Evolutionary conservation across 2,113 vertebrate genomes (phyloP), one percentile per base, ranked within the genome.

Genomic region (Corydoras maculifer): DNA sequence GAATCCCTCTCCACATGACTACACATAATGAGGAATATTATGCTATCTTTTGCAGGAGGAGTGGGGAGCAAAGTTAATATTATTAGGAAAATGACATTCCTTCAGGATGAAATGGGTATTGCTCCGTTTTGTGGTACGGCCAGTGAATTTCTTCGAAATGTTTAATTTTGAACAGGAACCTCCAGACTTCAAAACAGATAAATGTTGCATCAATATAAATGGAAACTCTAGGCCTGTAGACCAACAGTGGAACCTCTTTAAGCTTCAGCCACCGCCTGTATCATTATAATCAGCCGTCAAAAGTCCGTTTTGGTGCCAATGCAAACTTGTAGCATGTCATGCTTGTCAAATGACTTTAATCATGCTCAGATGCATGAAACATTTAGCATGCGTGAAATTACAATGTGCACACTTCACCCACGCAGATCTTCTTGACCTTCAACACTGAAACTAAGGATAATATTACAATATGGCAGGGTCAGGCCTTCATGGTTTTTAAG

Each of bases 1-100:
- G 62, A 75, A 48, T 55, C 14, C 55, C 57, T 63, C 14, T 67
- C 29, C 30, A 62, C 31, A 68, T 55, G 11, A 35, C 18, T 13
- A 30, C 35, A 29, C 35, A 64, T 31, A 72, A 69, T 76, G 60
- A 57, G 48, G 68, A 31, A 70, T 25, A 59, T 80, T 75, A 73
- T 67, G 55, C 32, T 71, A 59, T 70, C 31, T 50, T 61, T 80
- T 58, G 5, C 57, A 61, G 55, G 53, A 35, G 57, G 11, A 58
- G 13, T 30, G 61, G 51, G n/a, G 4, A 15, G 14, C 31, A 9
- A 4, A 4, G 29, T 10, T 3, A 9, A 5, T 13, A 14, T 67
- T 9, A 29, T 3, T 29, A 55, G 10, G 14, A 49, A 63, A 29
- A 62, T 55, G 51, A 53, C 48, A 43, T 60, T 57, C 35, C 15